A percentile compares a stretch with the other conserved stretches of the same genome.
These are phyloP conservation scores for Pelodiscus sinensis DNA, from an alignment of 2,113 vertebrate genomes.

Conservation along the genomic window DNA sequence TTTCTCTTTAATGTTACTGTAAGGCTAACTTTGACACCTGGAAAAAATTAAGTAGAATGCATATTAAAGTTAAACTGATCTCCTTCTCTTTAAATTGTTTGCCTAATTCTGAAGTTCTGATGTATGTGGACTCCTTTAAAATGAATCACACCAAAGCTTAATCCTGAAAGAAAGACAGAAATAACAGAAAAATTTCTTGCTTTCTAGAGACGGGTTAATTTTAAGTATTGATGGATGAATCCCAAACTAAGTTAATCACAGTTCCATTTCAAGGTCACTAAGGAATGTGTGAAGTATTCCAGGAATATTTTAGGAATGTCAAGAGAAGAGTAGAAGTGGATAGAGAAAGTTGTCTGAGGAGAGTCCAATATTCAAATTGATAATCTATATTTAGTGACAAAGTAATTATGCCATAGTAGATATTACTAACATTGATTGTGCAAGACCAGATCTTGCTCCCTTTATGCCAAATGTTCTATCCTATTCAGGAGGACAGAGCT, in stretches of 20 bases:
- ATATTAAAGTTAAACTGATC: background rate
- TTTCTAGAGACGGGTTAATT: background rate
- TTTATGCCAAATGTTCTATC: background rate
- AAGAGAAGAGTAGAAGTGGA: background rate
- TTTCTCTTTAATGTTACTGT: background rate
- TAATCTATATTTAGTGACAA: background rate
- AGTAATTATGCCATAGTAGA: background rate
- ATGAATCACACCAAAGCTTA: background rate
- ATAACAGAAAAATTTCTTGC: background rate
- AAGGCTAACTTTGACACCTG: background rate
- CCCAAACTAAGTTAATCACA: background rate
- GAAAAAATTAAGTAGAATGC: background rate
- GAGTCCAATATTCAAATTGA: background rate
- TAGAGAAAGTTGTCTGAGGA: background rate
- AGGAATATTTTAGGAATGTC: background rate
- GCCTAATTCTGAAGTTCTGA: background rate
- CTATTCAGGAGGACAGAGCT: background rate
- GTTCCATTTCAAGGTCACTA: background rate
- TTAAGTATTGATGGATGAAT: background rate
- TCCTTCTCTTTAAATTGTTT: background rate
- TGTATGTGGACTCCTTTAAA: background rate
- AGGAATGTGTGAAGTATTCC: background rate
- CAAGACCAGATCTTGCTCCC: slow-evolving; percentile 8
- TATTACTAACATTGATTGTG: background rate
- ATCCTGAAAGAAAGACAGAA: background rate